A percentile compares a stretch with the other conserved stretches of the same genome.
These are phyloP conservation scores for Lydus trimaculatus DNA, from an alignment of 2,888 invertebrate genomes.

Conservation along the genomic window DNA sequence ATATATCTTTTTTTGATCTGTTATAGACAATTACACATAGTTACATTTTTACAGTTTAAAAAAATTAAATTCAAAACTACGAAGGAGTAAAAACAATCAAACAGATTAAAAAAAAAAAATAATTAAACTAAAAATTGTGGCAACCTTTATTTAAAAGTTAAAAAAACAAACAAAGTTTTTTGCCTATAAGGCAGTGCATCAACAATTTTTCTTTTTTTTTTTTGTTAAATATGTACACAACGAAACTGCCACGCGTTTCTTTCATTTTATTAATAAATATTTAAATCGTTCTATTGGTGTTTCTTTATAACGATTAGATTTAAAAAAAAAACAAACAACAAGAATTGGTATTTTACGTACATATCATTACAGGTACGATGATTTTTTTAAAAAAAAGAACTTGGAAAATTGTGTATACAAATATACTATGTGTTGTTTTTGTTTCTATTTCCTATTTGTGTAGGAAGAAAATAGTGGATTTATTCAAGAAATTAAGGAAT, in stretches of 20 bases:
- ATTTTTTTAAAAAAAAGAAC: conserved; percentile 12
- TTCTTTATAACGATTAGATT: conserved; percentile 2
- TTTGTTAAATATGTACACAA: conserved; percentile 1
- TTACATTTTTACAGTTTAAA: conserved; percentile 24
- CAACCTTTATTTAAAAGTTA: neutral
- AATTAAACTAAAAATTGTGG: neutral
- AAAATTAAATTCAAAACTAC: neutral
- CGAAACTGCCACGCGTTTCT: neutral
- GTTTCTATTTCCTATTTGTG: conserved; percentile 24
- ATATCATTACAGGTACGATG: conserved; percentile 10
- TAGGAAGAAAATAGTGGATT: neutral
- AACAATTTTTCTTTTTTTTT: conserved; percentile 1
- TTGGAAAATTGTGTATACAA: conserved; percentile 13
- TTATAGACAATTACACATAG: conserved; percentile 32
- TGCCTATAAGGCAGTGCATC: conserved; percentile 9
- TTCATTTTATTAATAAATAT: neutral
- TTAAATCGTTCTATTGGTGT: conserved; percentile 2
- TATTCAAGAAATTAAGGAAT: neutral
- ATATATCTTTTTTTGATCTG: conserved; percentile 26
- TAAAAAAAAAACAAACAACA: too few relatives aligned
- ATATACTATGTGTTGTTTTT: conserved; percentile 17
- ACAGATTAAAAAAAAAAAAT: neutral
- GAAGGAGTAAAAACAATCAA: conserved; percentile 7
- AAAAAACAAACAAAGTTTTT: neutral
- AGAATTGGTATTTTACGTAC: conserved; percentile 1